A percentile compares a stretch with the other conserved stretches of the same genome.
Evolutionary conservation across 2,797 vertebrate species (phyloP).

Genomic region (Diceros bicornis): DNA sequence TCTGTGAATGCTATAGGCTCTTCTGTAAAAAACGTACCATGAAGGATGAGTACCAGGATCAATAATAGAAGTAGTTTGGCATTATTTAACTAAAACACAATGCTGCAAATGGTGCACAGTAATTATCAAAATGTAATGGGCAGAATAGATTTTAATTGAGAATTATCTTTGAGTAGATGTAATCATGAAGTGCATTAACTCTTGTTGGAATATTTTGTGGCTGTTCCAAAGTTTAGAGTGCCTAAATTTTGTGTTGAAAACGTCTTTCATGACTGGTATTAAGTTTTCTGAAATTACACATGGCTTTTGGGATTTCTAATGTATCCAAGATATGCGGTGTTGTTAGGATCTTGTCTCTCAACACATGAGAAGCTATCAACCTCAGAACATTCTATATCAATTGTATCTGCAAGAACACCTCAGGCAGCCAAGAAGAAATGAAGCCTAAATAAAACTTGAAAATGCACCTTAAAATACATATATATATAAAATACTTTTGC

Average conservation of each 20-base stretch:
- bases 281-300: constrained; percentile 55
- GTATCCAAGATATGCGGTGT: background rate
- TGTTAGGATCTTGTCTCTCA: constrained; percentile 32
- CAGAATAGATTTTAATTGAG: constrained; percentile 62
- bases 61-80: background rate
- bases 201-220: constrained; percentile 80
- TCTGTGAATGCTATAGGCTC: constrained; percentile 33
- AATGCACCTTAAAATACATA: constrained; percentile 51
- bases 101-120: constrained; percentile 41
- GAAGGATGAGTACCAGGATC: background rate
- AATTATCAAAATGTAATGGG: constrained; percentile 37
- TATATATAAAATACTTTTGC: constrained; percentile 37
- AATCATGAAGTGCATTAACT: constrained; percentile 89
- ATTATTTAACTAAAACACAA: background rate
- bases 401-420: constrained; percentile 50
- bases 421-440: constrained; percentile 7
- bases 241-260: constrained; percentile 79
- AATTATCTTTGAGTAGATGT: constrained; percentile 79
- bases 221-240: constrained; percentile 83
- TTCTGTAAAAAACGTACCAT: background rate
- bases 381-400: constrained; percentile 31
- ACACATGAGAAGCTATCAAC: background rate
- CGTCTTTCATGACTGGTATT: constrained; percentile 68
- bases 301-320: constrained; percentile 59
- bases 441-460: constrained; percentile 65